These are phyloP conservation scores for Mamestra configurata DNA, from an alignment of 1,140 invertebrate genomes.

Conservation along the genomic window DNA sequence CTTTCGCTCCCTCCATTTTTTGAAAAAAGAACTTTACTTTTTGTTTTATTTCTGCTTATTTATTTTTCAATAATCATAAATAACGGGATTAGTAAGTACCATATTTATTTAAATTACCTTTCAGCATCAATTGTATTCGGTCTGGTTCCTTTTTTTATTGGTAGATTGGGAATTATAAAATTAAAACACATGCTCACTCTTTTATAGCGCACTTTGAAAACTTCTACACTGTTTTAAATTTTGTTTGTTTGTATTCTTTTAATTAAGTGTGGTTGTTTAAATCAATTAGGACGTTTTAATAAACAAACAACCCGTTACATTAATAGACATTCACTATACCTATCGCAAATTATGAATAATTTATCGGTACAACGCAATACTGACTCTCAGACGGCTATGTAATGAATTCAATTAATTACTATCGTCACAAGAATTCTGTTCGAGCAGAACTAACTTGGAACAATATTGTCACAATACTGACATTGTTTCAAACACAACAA, in stretches of 20 bases:
- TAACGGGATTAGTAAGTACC: background rate
- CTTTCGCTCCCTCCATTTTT: background rate
- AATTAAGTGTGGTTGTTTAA: too few species aligned
- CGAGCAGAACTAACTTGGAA: background rate
- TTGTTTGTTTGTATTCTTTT: too few species aligned
- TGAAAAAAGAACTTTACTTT: too few species aligned
- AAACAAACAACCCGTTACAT: background rate
- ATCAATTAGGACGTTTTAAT: background rate
- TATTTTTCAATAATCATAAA: too few species aligned
- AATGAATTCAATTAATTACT: background rate
- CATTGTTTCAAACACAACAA: constrained; percentile 5
- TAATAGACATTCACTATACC: background rate
- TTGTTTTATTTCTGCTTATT: background rate
- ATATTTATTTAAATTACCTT: background rate
- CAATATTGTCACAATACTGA: constrained; percentile 15
- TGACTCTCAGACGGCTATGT: background rate
- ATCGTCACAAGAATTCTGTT: background rate
- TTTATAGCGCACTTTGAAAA: too few species aligned
- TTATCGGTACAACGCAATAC: background rate
- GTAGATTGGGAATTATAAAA: too few species aligned
- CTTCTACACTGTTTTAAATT: too few species aligned
- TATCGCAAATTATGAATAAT: background rate
- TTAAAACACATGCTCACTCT: background rate
- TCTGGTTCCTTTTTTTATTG: background rate
- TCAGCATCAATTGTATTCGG: background rate